Base-by-base conservation (phyloP, 2,888 invertebrate genomes). In the Synanthedon vespiformis region DNA sequence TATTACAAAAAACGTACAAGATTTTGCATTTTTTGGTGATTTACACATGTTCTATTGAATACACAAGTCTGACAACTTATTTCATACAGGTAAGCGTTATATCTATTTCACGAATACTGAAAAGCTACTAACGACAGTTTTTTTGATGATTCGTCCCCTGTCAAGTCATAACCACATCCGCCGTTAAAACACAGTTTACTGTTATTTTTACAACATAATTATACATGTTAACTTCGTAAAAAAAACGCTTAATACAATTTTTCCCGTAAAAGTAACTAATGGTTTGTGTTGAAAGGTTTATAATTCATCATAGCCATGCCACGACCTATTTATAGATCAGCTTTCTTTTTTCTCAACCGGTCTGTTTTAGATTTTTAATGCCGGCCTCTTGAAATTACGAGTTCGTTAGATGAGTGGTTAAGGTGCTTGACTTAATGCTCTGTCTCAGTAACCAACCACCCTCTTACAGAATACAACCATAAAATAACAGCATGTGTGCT, bases 261-360 rank as follows among this genome's bases (percentile, higher is more conserved):
- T 34, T 34, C 34, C 34, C 8, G 2, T 34, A 34, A 34, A 34
- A 34, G 8, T 34, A 6, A 34, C 10, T 34, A 34, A 34, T 34
- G 8, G 10, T 34, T 34, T 10, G 10, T 10, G 34, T 34, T 34
- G 34, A 34, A 34, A 34, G 34, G 2, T 34, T 44, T 44, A 8
- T 44, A 44, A 44, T 2, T 64, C 64, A 44, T 44, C 44, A 44
- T 12, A 44, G 13, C 44, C 44, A 44, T 60, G 68, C 66, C 64
- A 68, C 81, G 81, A 77, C 86, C 86, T 86, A 86, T 86, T 86
- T 85, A 77, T 86, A 85, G 86, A 83, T 69, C 71, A 66, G 77
- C 84, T 84, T 84, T 85, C 82, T 77, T 84, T 80, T 74, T 77
- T 72, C 66, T 57, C 60, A 62, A 58, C 63, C 59, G 61, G 69